Base-by-base conservation (phyloP, 2,113 vertebrate genomes). In the Ia io region DNA sequence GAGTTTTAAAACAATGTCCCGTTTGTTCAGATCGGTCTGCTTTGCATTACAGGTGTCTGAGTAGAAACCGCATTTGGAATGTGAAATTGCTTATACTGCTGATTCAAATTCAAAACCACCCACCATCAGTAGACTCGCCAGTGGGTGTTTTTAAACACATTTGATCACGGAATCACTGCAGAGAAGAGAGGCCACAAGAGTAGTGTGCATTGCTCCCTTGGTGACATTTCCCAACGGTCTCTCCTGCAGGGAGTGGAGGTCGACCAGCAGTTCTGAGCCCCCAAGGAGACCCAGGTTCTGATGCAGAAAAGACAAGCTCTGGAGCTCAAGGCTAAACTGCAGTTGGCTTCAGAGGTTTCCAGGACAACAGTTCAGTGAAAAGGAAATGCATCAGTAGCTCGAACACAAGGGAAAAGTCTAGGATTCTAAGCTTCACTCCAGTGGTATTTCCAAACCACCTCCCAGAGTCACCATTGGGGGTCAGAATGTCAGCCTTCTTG, bases 1-100 rank as follows among this genome's bases (percentile, higher is more conserved):
- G 86, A 93, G 95, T 97, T 98, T 98, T 97, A 96, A 94, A 98
- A 96, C 97, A 97, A 97, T 96, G 49, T 84, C 76, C 92, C 97
- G 86, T 97, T 98, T 97, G 91, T 95, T 97, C 96, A 95, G 96
- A 94, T 97, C 94, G 83, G 59, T 85, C 89, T 94, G 95, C 95
- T 95, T 96, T 92, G 94, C 94, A 88, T 94, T 96, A 77, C 91
- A n/a, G 71, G 93, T 91, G 95, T 97, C 96, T 96, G 83, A 96
- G 90, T 87, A 94, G 16, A 20, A 97, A 97, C 95, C 96, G 95
- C 86, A 95, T 97, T 95, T 96, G 96, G 97, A 98, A 97, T 93
- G 93, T 67, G 93, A 97, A 97, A 96, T 84, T 95, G 93, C 98
- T 97, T 94, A 96, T 83, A 79, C 90, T 88, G 42, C 80, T 91